Conservation (phyloP, 1,140 invertebrate species). For the Drosophila kikkawai region DNA sequence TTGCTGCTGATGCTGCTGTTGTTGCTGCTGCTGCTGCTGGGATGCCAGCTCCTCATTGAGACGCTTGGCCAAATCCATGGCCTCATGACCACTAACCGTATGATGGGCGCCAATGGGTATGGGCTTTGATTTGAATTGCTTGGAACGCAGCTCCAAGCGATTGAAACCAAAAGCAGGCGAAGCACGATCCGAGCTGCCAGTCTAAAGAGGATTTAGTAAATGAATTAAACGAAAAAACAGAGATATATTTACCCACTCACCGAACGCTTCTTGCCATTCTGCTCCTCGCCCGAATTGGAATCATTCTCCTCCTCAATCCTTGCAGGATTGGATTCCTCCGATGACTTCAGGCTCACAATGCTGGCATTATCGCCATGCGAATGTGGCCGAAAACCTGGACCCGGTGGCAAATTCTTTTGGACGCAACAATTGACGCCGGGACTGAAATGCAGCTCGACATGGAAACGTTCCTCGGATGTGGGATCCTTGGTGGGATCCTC, state of each 20-base stretch:
- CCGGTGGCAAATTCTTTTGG: constrained; percentile 96
- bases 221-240: neutral
- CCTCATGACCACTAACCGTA: constrained; percentile 92
- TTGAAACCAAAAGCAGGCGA: constrained; percentile 52
- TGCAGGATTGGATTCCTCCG: constrained; percentile 85
- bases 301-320: constrained; percentile 90
- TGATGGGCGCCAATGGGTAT: constrained; percentile 90
- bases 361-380: constrained; percentile 90
- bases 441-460: constrained; percentile 99
- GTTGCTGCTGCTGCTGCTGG: constrained; percentile 80
- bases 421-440: constrained; percentile 98
- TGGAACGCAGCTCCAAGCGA: constrained; percentile 59
- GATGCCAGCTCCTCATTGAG: constrained; percentile 90
- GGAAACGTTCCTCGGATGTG: constrained; percentile 95
- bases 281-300: constrained; percentile 76
- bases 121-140: constrained; percentile 86
- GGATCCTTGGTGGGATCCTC: constrained; percentile 99
- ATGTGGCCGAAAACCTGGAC: constrained; percentile 96
- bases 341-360: constrained; percentile 58
- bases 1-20: constrained; percentile 43
- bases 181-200: constrained; percentile 2
- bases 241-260: constrained; percentile 8
- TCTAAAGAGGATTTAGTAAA: rapidly evolving
- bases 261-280: constrained; percentile 48
- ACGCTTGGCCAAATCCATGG: constrained; percentile 90